phyloP scores from a whole-genome alignment of 2,888 invertebrate species.

The Slavum lentiscoides region DNA sequence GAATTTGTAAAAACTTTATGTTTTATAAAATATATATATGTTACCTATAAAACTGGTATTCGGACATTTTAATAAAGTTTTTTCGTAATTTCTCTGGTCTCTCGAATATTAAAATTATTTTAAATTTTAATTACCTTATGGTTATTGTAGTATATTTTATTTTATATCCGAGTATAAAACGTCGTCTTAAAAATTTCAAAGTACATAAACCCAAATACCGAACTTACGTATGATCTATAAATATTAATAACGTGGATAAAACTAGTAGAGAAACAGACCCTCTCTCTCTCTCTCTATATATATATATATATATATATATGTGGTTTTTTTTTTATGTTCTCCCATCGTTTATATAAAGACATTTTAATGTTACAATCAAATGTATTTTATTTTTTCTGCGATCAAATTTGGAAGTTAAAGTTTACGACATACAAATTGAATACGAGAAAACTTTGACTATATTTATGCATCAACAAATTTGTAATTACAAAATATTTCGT shows the following conservation, averaged over 20 bases:
- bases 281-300: too few relatives aligned
- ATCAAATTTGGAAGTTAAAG: too few relatives aligned
- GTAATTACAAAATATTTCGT: too few relatives aligned
- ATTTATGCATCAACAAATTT: too few relatives aligned
- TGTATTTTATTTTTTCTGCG: too few relatives aligned
- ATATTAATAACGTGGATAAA: background rate
- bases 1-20: too few relatives aligned
- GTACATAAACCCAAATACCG: background rate
- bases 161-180: background rate
- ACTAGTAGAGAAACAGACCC: background rate
- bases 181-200: background rate
- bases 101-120: background rate
- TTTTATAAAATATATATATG: too few relatives aligned
- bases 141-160: background rate
- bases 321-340: background rate
- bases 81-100: background rate
- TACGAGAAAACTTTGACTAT: too few relatives aligned
- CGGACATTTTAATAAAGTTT: background rate
- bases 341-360: background rate
- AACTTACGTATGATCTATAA: background rate
- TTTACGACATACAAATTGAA: too few relatives aligned
- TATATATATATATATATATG: too few relatives aligned
- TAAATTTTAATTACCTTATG: background rate
- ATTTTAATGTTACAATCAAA: background rate
- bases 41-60: too few relatives aligned